phyloP scores from a whole-genome alignment of 1,140 invertebrate species.

The Heliconius congener region DNA sequence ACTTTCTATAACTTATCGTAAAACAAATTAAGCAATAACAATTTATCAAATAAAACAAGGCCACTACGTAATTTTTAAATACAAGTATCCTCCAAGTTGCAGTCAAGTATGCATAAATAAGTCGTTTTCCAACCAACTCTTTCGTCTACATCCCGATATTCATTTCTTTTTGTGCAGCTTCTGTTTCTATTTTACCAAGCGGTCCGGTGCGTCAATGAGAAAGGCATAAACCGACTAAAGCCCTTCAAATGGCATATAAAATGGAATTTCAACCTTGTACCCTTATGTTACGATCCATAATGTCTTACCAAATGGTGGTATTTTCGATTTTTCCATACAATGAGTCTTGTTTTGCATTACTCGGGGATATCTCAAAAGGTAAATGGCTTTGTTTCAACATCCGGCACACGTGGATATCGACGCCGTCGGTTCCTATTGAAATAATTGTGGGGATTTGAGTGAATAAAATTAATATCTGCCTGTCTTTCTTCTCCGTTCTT shows the following conservation, averaged over 20 bases:
- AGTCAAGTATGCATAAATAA: constrained; percentile 36
- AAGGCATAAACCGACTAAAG: constrained; percentile 51
- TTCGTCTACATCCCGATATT: constrained; percentile 63
- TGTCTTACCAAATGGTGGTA: background rate
- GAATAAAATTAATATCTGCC: constrained; percentile 47
- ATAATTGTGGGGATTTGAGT: constrained; percentile 43
- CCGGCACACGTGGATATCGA: constrained; percentile 69
- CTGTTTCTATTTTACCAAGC: constrained; percentile 70
- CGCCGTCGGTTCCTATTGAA: constrained; percentile 45
- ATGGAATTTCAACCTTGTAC: background rate
- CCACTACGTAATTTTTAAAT: background rate
- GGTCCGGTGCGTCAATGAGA: constrained; percentile 60
- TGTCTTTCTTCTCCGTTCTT: constrained; percentile 1
- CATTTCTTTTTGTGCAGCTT: constrained; percentile 67
- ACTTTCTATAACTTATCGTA: no score
- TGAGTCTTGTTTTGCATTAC: constrained; percentile 60
- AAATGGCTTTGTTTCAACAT: constrained; percentile 68
- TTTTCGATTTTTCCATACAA: constrained; percentile 40
- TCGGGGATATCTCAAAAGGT: constrained; percentile 61
- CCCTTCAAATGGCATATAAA: constrained; percentile 45
- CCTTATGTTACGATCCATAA: constrained; percentile 33
- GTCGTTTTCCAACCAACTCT: constrained; percentile 41
- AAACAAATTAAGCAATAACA: no score
- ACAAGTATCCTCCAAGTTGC: background rate
- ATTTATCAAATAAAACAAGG: background rate